A percentile compares a stretch with the other conserved stretches of the same genome.
Conservation (phyloP, 2,888 invertebrate species). For the Mycogona germanica region DNA sequence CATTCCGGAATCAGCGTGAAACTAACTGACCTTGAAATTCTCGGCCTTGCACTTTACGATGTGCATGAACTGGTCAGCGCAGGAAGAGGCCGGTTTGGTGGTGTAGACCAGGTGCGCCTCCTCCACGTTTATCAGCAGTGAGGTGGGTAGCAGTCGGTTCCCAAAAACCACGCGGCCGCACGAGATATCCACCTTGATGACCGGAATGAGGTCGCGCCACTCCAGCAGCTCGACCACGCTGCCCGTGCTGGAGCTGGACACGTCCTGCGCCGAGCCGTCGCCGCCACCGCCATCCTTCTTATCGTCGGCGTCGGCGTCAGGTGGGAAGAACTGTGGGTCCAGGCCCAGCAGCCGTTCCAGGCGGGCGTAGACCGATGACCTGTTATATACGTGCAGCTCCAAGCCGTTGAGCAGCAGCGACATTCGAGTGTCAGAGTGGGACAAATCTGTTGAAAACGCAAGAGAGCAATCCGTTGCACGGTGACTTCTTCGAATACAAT, state of each 20-base stretch:
- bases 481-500: too few relatives aligned
- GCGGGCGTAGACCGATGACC: conserved; percentile 71
- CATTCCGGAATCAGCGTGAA: too few relatives aligned
- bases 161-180: conserved; percentile 89
- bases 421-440: conserved; percentile 83
- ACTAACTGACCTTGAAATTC: conserved; percentile 58
- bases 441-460: conserved; percentile 65
- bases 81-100: conserved; percentile 87
- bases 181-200: conserved; percentile 87
- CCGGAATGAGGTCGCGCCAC: conserved; percentile 92
- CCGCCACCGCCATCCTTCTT: conserved; percentile 6
- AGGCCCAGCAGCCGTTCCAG: conserved; percentile 80
- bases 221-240: too few relatives aligned
- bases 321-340: conserved; percentile 64
- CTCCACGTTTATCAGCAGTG: conserved; percentile 71
- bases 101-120: conserved; percentile 91
- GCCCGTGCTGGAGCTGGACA: background rate
- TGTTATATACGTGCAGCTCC: conserved; percentile 89
- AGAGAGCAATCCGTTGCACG: too few relatives aligned
- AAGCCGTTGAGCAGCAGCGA: conserved; percentile 87
- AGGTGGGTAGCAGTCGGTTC: conserved; percentile 86
- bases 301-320: background rate
- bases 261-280: background rate
- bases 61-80: conserved; percentile 90
- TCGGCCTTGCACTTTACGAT: conserved; percentile 89